These are phyloP conservation scores for Chloroceryle aenea DNA, from an alignment of 2,113 vertebrate species.

Conservation along the genomic window DNA sequence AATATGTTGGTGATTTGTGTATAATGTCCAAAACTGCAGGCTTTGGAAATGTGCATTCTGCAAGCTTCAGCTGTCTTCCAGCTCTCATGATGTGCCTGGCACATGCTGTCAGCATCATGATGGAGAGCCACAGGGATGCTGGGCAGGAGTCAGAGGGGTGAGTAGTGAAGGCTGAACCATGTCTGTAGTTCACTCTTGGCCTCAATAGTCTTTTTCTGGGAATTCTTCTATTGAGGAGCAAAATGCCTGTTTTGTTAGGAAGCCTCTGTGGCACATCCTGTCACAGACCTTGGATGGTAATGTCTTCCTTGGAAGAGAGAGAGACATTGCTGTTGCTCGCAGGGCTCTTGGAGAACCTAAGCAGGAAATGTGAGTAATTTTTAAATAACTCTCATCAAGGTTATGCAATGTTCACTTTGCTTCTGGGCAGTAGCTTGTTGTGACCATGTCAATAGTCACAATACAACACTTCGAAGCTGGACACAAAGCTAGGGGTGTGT, in stretches of 20 bases:
- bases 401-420: background rate
- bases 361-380: background rate
- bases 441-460: background rate
- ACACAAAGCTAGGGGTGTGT: background rate
- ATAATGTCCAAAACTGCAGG: background rate
- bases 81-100: background rate
- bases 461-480: background rate
- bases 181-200: background rate
- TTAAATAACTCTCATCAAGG: background rate
- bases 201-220: background rate
- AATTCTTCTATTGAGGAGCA: background rate
- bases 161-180: background rate
- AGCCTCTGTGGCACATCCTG: background rate
- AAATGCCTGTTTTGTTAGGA: background rate
- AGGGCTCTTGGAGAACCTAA: background rate
- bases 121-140: background rate
- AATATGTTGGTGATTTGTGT: background rate
- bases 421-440: background rate
- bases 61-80: background rate
- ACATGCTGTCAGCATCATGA: background rate
- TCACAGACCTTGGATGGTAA: background rate
- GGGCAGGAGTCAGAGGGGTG: background rate
- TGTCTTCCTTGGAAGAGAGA: background rate
- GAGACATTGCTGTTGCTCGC: rapidly evolving
- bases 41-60: background rate